Conservation (phyloP, 2,113 vertebrate genomes). For the Myrmecophaga tridactyla region DNA sequence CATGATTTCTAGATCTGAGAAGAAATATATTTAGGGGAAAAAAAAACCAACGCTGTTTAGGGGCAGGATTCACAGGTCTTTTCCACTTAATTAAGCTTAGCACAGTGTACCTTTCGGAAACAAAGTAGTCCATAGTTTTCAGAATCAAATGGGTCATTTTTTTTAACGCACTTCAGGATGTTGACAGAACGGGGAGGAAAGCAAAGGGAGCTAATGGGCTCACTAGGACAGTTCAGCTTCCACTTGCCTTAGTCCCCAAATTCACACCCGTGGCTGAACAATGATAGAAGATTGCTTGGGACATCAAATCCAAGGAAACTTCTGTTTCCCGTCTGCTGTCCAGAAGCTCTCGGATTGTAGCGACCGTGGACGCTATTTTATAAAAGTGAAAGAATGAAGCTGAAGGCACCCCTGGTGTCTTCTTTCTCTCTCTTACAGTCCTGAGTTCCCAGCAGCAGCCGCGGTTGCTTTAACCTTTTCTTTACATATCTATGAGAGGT, state of each 20-base stretch:
- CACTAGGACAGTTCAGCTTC: neutral
- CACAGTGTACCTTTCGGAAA: accelerated
- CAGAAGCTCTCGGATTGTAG: neutral
- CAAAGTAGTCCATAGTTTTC: too few species aligned
- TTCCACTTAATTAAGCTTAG: neutral
- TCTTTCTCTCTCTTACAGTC: neutral
- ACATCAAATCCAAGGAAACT: too few species aligned
- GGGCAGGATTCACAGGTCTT: neutral
- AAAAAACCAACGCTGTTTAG: neutral
- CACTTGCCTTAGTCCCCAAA: accelerated
- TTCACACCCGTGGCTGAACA: accelerated
- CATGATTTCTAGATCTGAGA: neutral
- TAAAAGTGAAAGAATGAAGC: accelerated
- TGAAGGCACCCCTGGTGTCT: accelerated
- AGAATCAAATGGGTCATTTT: accelerated
- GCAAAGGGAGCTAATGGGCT: accelerated
- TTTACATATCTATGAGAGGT: neutral
- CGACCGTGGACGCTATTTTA: accelerated
- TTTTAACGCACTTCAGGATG: neutral
- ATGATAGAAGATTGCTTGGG: neutral
- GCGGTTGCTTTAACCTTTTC: neutral
- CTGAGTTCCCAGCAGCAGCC: neutral
- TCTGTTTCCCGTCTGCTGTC: accelerated
- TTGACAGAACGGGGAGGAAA: neutral
- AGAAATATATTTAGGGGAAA: neutral